phyloP scores from a whole-genome alignment of 2,797 vertebrate genomes.

The Bufotes viridis region DNA sequence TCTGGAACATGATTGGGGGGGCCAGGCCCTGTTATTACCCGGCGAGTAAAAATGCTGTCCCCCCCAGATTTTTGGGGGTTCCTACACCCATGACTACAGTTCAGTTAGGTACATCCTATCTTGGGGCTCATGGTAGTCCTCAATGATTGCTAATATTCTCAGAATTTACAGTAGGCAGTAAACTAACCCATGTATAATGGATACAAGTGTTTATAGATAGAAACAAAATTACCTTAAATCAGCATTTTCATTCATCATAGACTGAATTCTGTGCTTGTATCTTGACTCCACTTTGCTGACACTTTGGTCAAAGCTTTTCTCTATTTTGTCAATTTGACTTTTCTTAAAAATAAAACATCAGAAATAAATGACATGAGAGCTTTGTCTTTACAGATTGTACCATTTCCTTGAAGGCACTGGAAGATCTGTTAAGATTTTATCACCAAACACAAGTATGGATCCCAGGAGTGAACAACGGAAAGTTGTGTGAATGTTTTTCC shows the following conservation, averaged over 20 bases:
- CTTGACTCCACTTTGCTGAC: constrained; percentile 66
- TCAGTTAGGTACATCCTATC: no score
- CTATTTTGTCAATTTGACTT: constrained; percentile 56
- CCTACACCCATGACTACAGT: no score
- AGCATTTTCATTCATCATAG: constrained; percentile 66
- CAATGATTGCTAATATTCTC: no score
- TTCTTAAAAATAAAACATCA: constrained; percentile 63
- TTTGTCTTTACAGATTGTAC: neutral
- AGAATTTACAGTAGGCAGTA: neutral
- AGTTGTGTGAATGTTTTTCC: neutral
- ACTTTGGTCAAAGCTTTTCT: constrained; percentile 65
- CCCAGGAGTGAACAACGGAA: neutral
- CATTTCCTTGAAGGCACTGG: neutral
- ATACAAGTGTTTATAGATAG: neutral
- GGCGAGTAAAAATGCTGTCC: no score
- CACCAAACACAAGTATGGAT: neutral
- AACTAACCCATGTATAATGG: neutral
- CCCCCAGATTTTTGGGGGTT: no score
- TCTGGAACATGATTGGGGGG: no score
- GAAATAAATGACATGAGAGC: neutral
- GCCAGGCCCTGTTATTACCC: no score
- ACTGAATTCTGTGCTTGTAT: constrained; percentile 62
- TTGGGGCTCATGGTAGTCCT: no score
- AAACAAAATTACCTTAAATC: constrained; percentile 63
- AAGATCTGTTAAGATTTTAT: neutral